Percentiles rank a stretch among this genome's conserved stretches.
These are phyloP conservation scores for Tiliqua scincoides DNA, from an alignment of 2,113 vertebrate genomes.

Conservation along the genomic window DNA sequence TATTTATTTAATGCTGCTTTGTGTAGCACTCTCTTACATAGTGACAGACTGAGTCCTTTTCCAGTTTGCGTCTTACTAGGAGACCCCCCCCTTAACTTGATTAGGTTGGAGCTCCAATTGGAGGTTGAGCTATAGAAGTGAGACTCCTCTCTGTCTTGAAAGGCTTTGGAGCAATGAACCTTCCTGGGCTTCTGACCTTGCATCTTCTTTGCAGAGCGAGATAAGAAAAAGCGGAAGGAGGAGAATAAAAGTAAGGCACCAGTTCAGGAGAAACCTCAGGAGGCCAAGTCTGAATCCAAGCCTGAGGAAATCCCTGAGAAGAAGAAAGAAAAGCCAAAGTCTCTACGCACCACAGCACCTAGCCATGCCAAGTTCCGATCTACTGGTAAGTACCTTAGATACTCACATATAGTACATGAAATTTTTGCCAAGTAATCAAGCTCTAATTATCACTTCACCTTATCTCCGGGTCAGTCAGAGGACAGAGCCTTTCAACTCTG, in stretches of 20 bases:
- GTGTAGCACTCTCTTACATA: neutral
- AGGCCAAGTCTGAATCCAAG: slow-evolving; percentile 69
- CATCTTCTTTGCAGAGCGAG: slow-evolving; percentile 59
- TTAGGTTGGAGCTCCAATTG: neutral
- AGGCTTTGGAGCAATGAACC: neutral
- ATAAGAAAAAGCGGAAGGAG: slow-evolving; percentile 90
- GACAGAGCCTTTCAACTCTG: too few species aligned
- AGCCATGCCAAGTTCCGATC: slow-evolving; percentile 95
- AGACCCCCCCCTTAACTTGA: neutral
- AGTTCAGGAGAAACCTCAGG: slow-evolving; percentile 73
- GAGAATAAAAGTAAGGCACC: slow-evolving; percentile 79
- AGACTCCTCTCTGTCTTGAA: neutral
- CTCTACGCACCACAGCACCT: slow-evolving; percentile 85
- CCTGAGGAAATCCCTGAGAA: slow-evolving; percentile 83
- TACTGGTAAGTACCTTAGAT: slow-evolving; percentile 87
- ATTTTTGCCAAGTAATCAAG: too few species aligned
- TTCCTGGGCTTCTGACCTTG: neutral
- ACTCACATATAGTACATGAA: too few species aligned
- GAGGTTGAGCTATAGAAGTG: neutral
- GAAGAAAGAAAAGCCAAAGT: slow-evolving; percentile 92
- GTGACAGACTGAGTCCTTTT: neutral
- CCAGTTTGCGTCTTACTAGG: neutral
- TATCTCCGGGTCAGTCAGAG: too few species aligned
- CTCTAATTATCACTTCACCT: too few species aligned
- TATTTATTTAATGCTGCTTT: neutral